A percentile compares a stretch with the other conserved stretches of the same genome.
phyloP scores from a whole-genome alignment of 2,797 vertebrate species.

The Bovichtus diacanthus region DNA sequence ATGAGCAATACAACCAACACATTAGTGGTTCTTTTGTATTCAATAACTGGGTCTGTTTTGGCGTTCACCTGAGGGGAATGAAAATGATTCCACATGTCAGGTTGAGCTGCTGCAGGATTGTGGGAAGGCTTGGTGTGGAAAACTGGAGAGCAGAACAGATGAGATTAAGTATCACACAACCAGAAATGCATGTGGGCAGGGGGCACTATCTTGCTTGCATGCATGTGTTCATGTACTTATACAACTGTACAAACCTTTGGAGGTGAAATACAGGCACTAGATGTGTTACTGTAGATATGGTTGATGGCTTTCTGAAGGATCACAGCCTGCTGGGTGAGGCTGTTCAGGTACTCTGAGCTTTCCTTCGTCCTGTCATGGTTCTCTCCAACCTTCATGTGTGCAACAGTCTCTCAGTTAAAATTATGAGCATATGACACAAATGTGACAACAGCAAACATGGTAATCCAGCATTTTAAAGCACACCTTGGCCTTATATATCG shows the following conservation, averaged over 20 bases:
- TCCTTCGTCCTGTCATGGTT: conserved; percentile 91
- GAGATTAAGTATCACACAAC: neutral
- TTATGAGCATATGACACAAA: neutral
- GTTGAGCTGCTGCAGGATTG: conserved; percentile 93
- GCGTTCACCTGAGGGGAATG: conserved; percentile 90
- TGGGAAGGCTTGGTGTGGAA: conserved; percentile 88
- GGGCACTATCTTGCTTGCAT: neutral
- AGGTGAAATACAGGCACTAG: conserved; percentile 86
- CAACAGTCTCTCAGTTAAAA: conserved; percentile 14
- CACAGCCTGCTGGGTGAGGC: conserved; percentile 93
- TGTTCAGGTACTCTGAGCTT: conserved; percentile 94
- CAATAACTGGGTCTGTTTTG: neutral
- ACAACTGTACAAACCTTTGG: conserved; percentile 70
- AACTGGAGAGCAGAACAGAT: conserved; percentile 82
- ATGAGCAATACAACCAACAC: neutral
- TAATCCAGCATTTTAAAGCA: neutral
- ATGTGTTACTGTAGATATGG: conserved; percentile 90
- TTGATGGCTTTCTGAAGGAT: conserved; percentile 94
- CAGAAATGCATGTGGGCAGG: neutral
- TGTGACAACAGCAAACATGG: neutral
- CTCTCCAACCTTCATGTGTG: conserved; percentile 87
- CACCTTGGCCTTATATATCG: conserved; percentile 93
- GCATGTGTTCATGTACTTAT: neutral
- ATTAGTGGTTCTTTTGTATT: neutral
- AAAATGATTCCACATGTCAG: conserved; percentile 93